Base-by-base conservation (phyloP, 2,797 vertebrate species). In the Scolopax rusticola region DNA sequence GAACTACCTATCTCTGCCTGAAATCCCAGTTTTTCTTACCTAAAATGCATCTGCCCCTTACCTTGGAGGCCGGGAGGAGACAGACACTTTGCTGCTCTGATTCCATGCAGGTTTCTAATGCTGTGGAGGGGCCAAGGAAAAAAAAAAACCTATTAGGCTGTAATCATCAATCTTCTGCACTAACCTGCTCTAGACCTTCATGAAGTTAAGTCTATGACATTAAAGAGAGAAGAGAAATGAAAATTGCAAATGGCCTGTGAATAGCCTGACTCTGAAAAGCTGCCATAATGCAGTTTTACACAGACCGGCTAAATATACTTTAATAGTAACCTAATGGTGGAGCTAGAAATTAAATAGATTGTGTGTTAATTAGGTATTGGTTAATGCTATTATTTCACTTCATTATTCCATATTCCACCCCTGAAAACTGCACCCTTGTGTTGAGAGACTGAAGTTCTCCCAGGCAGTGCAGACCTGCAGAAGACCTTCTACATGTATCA, bases 381-480 rank as follows among this genome's bases (percentile, higher is more conserved):
- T 96, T 96, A 96, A 96, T 88, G 89, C 82, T 93, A 81, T 97
- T 97, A 96, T 97, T 96, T 96, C 96, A 96, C 96, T 96, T 93
- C 96, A 96, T 95, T 97, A 94, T 96, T 95, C 79, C 68, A 61
- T 87, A 78, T 93, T 92, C 53, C 57, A 65, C 11, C 4, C 5
- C 60, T 81, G 90, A 75, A 90, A 90, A 65, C 53, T 64, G 78
- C 16, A 21, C 47, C 20, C 48, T 23, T 11, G 32, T 78, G 54
- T 61, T 74, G 41, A 69, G 47, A 61, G 30, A 47, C 41, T 90
- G 90, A 83, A 89, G 78, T 21, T 80, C 18, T 71, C 67, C 47
- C 38, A 74, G 47, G 40, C 51, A 63, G 20, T 4, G 21, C 16
- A 80, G 65, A 53, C 33, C 68, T 84, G 54, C 59, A 90, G 86